phyloP scores from a whole-genome alignment of 2,797 vertebrate genomes.

The Geotrypetes seraphini region DNA sequence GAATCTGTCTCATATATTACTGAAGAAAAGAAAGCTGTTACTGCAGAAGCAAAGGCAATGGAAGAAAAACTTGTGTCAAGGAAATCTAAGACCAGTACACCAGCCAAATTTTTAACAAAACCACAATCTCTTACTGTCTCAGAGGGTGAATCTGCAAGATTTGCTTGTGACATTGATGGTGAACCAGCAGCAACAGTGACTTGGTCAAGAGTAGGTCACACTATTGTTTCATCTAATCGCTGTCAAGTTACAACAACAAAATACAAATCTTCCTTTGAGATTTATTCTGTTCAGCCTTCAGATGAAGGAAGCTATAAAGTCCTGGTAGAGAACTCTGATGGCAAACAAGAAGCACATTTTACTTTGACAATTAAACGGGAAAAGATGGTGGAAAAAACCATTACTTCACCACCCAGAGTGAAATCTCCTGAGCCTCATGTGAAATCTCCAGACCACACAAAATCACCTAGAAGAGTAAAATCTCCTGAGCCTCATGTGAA shows the following conservation, averaged over 20 bases:
- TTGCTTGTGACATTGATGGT: constrained; percentile 82
- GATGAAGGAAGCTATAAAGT: constrained; percentile 87
- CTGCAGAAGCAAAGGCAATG: constrained; percentile 53
- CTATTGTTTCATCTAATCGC: constrained; percentile 62
- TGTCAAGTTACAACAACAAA: constrained; percentile 71
- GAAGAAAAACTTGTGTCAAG: constrained; percentile 56
- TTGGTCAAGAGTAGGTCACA: constrained; percentile 68
- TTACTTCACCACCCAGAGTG: constrained; percentile 65
- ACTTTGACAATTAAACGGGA: constrained; percentile 74
- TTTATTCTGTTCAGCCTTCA: constrained; percentile 69
- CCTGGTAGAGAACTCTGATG: constrained; percentile 76
- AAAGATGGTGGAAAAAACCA: constrained; percentile 60
- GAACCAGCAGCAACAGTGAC: constrained; percentile 76
- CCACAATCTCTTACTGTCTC: constrained; percentile 79
- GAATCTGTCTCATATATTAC: constrained; percentile 70
- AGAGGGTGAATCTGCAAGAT: constrained; percentile 75
- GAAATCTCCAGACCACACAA: constrained; percentile 72
- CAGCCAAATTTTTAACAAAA: constrained; percentile 77
- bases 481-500: constrained; percentile 80
- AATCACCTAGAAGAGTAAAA: constrained; percentile 77
- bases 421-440: constrained; percentile 78
- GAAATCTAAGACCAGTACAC: constrained; percentile 66
- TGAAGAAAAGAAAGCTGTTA: constrained; percentile 60
- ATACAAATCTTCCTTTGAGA: constrained; percentile 81
- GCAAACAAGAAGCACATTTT: constrained; percentile 83